These are phyloP conservation scores for Procambarus clarkii DNA, from an alignment of 1,140 invertebrate species.

Conservation along the genomic window DNA sequence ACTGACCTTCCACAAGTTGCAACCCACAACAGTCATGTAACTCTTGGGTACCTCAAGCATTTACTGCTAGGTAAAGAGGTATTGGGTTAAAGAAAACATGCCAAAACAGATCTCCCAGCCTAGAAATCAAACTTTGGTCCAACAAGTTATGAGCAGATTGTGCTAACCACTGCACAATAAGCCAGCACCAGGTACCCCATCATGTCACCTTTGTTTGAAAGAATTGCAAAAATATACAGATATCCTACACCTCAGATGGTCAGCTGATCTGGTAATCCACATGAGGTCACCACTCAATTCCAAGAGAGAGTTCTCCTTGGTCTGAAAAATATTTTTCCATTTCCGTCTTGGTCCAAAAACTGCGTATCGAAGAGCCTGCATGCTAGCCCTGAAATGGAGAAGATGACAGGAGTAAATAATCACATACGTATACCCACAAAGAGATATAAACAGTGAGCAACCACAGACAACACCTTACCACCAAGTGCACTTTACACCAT, in stretches of 20 bases:
- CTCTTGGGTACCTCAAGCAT: too few relatives aligned
- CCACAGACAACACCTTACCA: neutral
- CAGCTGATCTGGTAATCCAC: slow-evolving; percentile 33
- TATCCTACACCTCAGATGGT: slow-evolving; percentile 1
- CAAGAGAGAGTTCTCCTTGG: slow-evolving; percentile 32
- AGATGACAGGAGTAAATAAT: neutral
- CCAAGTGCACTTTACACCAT: neutral
- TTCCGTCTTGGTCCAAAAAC: slow-evolving; percentile 40
- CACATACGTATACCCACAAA: too few relatives aligned
- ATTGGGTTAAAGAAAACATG: too few relatives aligned
- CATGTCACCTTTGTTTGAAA: neutral
- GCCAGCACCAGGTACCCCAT: too few relatives aligned
- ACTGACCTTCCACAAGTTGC: too few relatives aligned
- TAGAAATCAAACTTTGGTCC: too few relatives aligned
- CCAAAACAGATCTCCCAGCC: too few relatives aligned
- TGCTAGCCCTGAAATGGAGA: slow-evolving; percentile 67
- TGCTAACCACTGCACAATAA: too few relatives aligned
- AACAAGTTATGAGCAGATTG: too few relatives aligned
- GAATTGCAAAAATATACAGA: neutral
- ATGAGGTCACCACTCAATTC: slow-evolving; percentile 44
- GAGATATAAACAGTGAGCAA: too few relatives aligned
- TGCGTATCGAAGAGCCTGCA: slow-evolving; percentile 62
- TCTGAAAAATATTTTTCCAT: slow-evolving; percentile 33
- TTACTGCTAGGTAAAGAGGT: too few relatives aligned
- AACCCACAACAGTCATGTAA: too few relatives aligned